Conservation (phyloP, 1,140 invertebrate genomes). For the Lordiphosa collinella region DNA sequence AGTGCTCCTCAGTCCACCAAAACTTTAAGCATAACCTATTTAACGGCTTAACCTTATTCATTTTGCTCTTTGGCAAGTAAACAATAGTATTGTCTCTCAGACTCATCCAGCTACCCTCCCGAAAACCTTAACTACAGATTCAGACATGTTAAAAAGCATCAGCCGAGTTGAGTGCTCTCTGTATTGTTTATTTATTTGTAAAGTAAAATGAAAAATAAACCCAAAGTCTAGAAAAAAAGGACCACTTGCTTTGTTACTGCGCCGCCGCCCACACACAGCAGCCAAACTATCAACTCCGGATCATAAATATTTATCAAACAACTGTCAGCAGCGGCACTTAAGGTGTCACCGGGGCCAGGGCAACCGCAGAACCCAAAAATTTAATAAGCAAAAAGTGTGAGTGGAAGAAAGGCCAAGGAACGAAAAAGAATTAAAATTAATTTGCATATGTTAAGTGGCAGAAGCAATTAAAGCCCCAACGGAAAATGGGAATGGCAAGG, state of each 20-base stretch:
- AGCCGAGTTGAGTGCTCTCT: background rate
- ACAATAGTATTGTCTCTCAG: too few species aligned
- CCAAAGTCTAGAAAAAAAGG: slow-evolving; percentile 7
- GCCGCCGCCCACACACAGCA: background rate
- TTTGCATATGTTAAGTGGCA: slow-evolving; percentile 78
- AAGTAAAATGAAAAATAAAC: slow-evolving; percentile 12
- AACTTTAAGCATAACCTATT: too few species aligned
- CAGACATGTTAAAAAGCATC: too few species aligned
- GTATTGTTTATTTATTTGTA: slow-evolving; percentile 6
- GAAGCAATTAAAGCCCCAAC: slow-evolving; percentile 61
- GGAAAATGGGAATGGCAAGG: slow-evolving; percentile 1
- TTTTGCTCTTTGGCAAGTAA: too few species aligned
- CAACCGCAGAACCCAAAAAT: slow-evolving; percentile 8
- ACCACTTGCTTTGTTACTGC: slow-evolving; percentile 44
- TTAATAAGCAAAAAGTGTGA: background rate
- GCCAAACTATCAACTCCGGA: slow-evolving; percentile 29
- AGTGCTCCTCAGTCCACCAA: too few species aligned
- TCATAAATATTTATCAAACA: slow-evolving; percentile 74
- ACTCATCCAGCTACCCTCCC: too few species aligned
- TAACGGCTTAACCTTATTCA: too few species aligned
- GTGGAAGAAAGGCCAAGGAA: background rate
- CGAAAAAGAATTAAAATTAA: slow-evolving; percentile 55
- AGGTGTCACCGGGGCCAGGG: slow-evolving; percentile 26
- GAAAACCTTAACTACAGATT: background rate
- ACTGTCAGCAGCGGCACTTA: slow-evolving; percentile 51